Conservation (phyloP, 2,113 vertebrate genomes). For the Catharus fuscescens region DNA sequence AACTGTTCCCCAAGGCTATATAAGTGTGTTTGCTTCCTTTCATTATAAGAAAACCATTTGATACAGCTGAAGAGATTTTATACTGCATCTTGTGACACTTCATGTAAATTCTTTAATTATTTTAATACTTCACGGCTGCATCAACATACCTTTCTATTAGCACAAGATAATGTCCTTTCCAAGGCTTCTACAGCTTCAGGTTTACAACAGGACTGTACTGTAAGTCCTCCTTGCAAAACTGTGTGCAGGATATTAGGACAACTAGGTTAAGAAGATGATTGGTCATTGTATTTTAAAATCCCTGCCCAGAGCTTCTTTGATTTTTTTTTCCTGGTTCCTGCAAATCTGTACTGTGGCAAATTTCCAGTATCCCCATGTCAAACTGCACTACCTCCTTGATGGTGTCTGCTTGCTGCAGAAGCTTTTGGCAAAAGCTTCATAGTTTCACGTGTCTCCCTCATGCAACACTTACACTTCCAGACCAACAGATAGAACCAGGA, state of each 20-base stretch:
- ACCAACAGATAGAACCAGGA: not conserved
- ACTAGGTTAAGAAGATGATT: not conserved
- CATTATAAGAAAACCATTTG: not conserved
- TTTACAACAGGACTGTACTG: not conserved
- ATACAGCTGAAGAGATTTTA: not conserved
- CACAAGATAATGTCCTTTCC: not conserved
- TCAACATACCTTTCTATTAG: not conserved
- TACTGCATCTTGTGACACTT: not conserved
- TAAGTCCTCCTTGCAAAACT: not conserved
- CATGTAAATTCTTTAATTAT: constrained; percentile 7
- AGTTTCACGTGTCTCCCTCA: not conserved
- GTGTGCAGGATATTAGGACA: not conserved
- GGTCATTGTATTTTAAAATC: not conserved
- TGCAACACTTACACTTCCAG: not conserved
- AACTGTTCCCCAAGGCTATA: not conserved
- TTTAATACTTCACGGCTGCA: not conserved
- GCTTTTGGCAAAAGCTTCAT: not conserved
- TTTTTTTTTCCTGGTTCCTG: not conserved
- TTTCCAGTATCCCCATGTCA: not conserved
- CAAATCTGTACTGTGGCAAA: not conserved
- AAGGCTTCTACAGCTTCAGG: not conserved
- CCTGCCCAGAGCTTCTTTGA: not conserved
- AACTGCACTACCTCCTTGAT: not conserved
- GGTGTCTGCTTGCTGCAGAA: not conserved
- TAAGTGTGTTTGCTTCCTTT: not conserved